These are phyloP conservation scores for Aphelinus atriplicis DNA, from an alignment of 1,140 invertebrate species.

Conservation along the genomic window DNA sequence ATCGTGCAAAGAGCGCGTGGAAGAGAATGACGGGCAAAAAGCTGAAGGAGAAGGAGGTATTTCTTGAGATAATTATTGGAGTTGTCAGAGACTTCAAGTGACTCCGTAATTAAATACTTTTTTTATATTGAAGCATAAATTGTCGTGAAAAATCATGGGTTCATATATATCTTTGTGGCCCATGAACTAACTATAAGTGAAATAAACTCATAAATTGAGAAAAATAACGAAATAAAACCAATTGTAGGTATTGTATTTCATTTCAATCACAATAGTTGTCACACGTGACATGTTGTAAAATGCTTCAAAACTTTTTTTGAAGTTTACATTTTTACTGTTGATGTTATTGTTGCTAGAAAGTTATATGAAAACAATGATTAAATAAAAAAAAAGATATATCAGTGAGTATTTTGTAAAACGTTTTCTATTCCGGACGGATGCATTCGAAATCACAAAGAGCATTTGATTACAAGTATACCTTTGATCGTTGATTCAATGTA, in stretches of 20 bases:
- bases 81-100: no score
- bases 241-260: background rate
- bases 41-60: no score
- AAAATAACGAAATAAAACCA: background rate
- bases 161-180: background rate
- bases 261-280: background rate
- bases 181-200: background rate
- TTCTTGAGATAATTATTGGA: no score
- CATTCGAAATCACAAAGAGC: no score
- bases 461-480: no score
- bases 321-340: constrained; percentile 30
- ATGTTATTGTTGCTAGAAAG: constrained; percentile 29
- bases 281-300: background rate
- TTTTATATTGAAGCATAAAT: background rate
- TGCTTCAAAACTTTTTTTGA: constrained; percentile 20
- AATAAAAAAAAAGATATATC: constrained; percentile 10
- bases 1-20: no score
- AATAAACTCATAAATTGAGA: background rate
- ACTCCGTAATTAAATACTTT: background rate
- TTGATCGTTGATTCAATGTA: no score
- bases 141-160: background rate
- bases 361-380: background rate
- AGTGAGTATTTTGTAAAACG: constrained; percentile 25
- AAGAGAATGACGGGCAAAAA: no score
- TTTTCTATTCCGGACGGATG: constrained; percentile 5